phyloP scores from a whole-genome alignment of 2,113 vertebrate genomes.

The Dicerorhinus sumatrensis region DNA sequence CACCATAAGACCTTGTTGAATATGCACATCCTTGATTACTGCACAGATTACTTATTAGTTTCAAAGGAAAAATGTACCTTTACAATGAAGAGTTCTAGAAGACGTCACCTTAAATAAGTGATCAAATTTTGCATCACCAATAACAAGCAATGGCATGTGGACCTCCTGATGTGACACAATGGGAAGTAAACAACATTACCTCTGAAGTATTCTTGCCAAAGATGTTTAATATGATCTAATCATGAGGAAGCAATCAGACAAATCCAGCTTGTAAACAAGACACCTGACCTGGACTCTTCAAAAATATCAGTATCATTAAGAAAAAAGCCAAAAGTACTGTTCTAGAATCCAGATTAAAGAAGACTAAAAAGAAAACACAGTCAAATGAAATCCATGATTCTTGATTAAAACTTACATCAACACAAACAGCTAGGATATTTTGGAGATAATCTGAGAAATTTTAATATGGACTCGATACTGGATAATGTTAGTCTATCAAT shows the following conservation, averaged over 20 bases:
- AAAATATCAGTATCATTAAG: slow-evolving; percentile 27
- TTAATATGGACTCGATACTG: background rate
- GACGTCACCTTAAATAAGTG: background rate
- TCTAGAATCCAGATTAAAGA: slow-evolving; percentile 3
- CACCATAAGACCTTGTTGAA: background rate
- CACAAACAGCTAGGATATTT: slow-evolving; percentile 41
- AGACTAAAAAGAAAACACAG: slow-evolving; percentile 38
- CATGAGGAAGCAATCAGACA: slow-evolving; percentile 33
- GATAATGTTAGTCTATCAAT: slow-evolving; percentile 5
- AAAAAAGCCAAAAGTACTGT: slow-evolving; percentile 18
- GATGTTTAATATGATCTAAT: slow-evolving; percentile 37
- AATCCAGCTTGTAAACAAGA: slow-evolving; percentile 27
- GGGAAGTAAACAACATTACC: background rate
- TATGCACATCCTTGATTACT: background rate
- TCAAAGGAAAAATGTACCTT: slow-evolving; percentile 53
- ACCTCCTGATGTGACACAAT: background rate
- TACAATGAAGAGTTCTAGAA: slow-evolving; percentile 45
- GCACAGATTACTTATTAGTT: slow-evolving; percentile 25
- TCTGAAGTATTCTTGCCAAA: background rate
- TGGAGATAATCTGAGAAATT: slow-evolving; percentile 22
- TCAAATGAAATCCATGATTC: slow-evolving; percentile 35
- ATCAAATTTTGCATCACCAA: slow-evolving; percentile 46
- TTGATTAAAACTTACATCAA: background rate
- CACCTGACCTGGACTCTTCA: background rate
- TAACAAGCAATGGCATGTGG: background rate